Conservation (phyloP, 1,140 invertebrate species). For the Aphaenogaster ashmeadi region DNA sequence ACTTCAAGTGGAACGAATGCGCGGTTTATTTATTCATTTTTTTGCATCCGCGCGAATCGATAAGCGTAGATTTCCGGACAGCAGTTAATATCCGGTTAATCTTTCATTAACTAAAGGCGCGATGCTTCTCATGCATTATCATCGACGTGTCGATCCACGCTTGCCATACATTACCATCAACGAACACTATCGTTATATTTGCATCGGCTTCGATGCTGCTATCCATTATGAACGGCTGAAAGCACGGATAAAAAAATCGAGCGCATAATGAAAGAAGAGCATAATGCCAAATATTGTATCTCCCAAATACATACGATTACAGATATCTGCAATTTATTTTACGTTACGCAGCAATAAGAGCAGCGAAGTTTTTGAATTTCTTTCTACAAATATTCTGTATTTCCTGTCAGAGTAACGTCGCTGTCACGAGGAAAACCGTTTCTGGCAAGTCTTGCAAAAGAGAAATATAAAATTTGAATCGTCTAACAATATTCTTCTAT, state of each 20-base stretch:
- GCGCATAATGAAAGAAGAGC: neutral
- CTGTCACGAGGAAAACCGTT: neutral
- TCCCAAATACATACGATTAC: neutral
- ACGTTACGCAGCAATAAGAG: neutral
- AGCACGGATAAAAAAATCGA: neutral
- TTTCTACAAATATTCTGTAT: neutral
- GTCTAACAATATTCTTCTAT: neutral
- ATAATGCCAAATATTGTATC: neutral
- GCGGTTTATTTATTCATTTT: neutral
- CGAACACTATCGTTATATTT: conserved; percentile 45
- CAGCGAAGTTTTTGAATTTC: neutral
- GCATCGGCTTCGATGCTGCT: neutral
- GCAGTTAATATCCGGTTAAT: conserved; percentile 15
- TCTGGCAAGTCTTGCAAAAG: neutral
- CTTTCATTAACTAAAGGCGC: conserved; percentile 17
- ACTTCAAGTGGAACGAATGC: neutral
- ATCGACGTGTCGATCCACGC: conserved; percentile 18
- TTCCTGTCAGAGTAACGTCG: neutral
- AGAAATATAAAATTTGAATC: conserved; percentile 17
- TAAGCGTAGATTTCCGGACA: neutral
- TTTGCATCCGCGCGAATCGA: neutral
- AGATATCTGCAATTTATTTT: neutral
- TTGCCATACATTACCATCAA: conserved; percentile 7
- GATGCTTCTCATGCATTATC: conserved; percentile 36
- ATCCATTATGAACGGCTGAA: neutral